Base-by-base conservation (phyloP, 2,797 vertebrate genomes). In the Calcarius lapponicus region DNA sequence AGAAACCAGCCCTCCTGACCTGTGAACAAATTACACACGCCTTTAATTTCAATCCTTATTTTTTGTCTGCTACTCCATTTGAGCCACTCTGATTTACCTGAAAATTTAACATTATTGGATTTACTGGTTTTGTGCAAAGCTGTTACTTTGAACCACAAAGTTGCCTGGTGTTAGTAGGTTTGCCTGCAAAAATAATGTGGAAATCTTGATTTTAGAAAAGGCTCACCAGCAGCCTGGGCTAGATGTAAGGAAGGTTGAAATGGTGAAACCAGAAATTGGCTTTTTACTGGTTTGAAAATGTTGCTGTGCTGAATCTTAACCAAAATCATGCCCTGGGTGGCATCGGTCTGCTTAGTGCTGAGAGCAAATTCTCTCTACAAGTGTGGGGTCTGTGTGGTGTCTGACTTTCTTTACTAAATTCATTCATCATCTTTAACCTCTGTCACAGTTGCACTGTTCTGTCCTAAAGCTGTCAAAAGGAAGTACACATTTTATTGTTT, bases 31-130 rank as follows among this genome's bases (percentile, higher is more conserved):
- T 69, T 17, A 14, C 21, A 43, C 1, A 0, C 9, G 12, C 29
- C 29, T 88, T 88, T 73, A 5, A 4, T 70, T 84, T 76, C 51
- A 54, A 22, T 86, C 50, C 38, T 54, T 31, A 4, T 17, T 48
- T 75, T 81, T 57, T 29, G 57, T 73, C 54, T 67, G 29, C 71
- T 47, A 13, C 24, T 80, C 17, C 11, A 3, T 45, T 45, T 58
- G 56, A 83, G 29, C 20, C 18, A 6, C 66, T 64, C 29, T 26
- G 31, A 60, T 80, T 70, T 66, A 82, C 43, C 51, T 32, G 29
- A 45, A 57, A 58, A 11, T 53, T 64, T 60, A 38, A 11, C 25
- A 21, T 62, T 0, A 0, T 34, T 6, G 0, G 3, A 19, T 88
- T 45, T 80, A 13, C 20, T 38, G 5, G 2, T 17, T 86, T 80